Evolutionary conservation across 2,797 vertebrate genomes (phyloP), one percentile per base, ranked within the genome.

Genomic region (Spinus olivaceus): DNA sequence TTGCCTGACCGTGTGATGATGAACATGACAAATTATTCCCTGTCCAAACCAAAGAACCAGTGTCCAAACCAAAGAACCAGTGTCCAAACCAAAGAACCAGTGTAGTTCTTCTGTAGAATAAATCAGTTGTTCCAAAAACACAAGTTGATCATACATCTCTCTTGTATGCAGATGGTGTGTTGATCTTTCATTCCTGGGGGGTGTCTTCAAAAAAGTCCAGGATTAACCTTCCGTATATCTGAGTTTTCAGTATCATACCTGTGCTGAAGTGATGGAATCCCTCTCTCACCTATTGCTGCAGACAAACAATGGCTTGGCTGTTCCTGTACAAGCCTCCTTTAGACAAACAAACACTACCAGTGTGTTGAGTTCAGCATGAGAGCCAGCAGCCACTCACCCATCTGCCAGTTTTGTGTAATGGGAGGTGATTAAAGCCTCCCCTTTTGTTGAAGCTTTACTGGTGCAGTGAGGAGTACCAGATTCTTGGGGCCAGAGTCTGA

Each of bases 351-450:
- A 57, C 14, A 0, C 25, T 23, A 1, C 19, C 17, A 20, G 50
- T 0, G 50, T 0, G 0, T 25, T 32, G 66, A 67, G 33, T 49
- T 84, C 22, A n/a, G n/a, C 11, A 0, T 7, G 39, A n/a, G 16
- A 73, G 19, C 25, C 30, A 57, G 51, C 60, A 82, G 35, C 44
- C 35, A 2, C 41, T 47, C 39, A 49, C 13, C 18, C 4, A 27
- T 33, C 88, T 83, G 32, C 47, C 6, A 2, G 11, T 70, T 72
- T 33, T 1, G 0, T 16, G 28, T 63, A 23, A 8, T 19, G 18
- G 53, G 61, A 46, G 25, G 32, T 7, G 7, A 25, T 56, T 70
- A 49, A 73, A 92, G 6, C 11, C 19, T 56, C 54, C 50, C 24
- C 24, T 69, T 60, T 50, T 51, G 56, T 33, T 64, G 22, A 44